Percentiles rank a stretch among this genome's conserved stretches.
Conservation (phyloP, 1,140 invertebrate species). For the Bicyclus anynana region DNA sequence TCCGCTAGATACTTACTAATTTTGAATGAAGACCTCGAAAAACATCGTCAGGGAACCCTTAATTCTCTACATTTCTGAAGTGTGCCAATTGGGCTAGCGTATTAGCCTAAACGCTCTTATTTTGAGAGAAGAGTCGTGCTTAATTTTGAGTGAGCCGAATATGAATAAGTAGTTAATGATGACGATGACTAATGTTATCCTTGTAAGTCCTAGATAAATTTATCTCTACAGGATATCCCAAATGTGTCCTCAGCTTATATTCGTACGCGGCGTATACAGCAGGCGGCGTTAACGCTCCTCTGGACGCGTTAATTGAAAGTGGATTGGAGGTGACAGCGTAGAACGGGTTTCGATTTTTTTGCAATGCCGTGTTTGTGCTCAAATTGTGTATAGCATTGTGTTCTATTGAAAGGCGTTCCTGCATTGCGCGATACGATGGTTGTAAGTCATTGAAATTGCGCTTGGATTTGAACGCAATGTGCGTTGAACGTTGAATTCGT, state of each 20-base stretch:
- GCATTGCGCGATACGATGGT: slow-evolving; percentile 21
- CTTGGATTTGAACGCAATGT: slow-evolving; percentile 1
- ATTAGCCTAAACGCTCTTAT: no score
- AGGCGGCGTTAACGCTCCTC: slow-evolving; percentile 60
- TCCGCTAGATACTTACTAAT: no score
- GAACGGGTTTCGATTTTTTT: slow-evolving; percentile 60
- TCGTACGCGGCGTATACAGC: slow-evolving; percentile 37
- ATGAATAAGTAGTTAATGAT: no score
- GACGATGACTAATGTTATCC: no score
- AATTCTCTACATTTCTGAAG: no score
- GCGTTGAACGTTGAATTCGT: not conserved
- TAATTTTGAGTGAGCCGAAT: no score
- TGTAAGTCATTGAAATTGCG: not conserved
- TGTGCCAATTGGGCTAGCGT: no score
- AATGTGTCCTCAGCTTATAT: slow-evolving; percentile 28
- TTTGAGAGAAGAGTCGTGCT: no score
- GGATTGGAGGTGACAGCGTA: slow-evolving; percentile 73
- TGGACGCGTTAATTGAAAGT: slow-evolving; percentile 72
- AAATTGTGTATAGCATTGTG: slow-evolving; percentile 45
- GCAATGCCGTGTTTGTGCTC: slow-evolving; percentile 37
- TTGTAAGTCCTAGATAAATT: not conserved
- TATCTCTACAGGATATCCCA: not conserved
- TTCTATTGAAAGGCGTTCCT: slow-evolving; percentile 6
- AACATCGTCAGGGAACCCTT: no score
- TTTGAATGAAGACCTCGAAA: no score